Conservation (phyloP, 2,888 invertebrate genomes). For the Agriotes lineatus region DNA sequence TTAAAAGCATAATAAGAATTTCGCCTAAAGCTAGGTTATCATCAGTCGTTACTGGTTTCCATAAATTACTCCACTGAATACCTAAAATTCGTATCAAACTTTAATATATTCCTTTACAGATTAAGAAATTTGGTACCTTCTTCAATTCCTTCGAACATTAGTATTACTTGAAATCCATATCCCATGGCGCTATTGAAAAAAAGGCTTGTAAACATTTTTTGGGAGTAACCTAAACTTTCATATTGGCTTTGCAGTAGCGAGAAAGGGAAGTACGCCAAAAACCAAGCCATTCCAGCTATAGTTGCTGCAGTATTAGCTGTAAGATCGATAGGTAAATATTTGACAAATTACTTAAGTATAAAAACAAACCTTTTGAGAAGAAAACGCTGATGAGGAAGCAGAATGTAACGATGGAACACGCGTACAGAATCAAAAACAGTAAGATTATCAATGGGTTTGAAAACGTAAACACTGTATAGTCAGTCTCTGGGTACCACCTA, state of each 20-base stretch:
- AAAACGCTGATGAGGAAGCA: constrained; percentile 81
- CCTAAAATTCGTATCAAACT: too few relatives aligned
- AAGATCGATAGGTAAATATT: constrained; percentile 12
- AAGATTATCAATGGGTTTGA: constrained; percentile 75
- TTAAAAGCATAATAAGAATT: constrained; percentile 77
- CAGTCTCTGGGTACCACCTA: constrained; percentile 40
- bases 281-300: constrained; percentile 34
- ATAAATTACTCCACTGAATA: constrained; percentile 75
- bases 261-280: constrained; percentile 30
- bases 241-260: constrained; percentile 75
- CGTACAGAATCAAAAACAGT: constrained; percentile 76
- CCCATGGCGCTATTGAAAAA: constrained; percentile 85
- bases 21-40: constrained; percentile 78
- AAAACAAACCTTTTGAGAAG: constrained; percentile 76
- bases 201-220: constrained; percentile 76
- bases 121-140: too few relatives aligned
- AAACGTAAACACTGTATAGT: constrained; percentile 74
- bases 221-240: constrained; percentile 70
- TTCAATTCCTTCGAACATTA: constrained; percentile 79
- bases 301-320: constrained; percentile 37
- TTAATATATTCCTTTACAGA: too few relatives aligned
- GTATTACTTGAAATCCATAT: constrained; percentile 80
- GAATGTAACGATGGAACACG: constrained; percentile 75
- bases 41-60: constrained; percentile 73
- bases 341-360: not conserved